phyloP scores from a whole-genome alignment of 2,888 invertebrate species.

The Drosophila antonietae region DNA sequence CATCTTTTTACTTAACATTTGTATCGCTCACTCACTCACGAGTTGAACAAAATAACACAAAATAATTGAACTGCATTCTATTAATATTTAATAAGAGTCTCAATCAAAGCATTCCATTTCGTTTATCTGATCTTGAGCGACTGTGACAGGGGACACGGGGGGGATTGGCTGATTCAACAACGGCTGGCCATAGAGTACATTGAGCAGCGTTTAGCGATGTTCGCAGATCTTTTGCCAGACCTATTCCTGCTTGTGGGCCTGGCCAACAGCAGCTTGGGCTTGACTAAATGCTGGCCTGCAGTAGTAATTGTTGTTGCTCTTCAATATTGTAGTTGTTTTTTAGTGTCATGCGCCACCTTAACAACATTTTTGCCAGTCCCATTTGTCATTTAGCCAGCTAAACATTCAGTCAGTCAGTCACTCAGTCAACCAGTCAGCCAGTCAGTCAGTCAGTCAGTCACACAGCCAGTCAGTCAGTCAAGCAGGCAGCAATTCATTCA shows the following conservation, averaged over 20 bases:
- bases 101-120: constrained; percentile 32
- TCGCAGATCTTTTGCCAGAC: constrained; percentile 40
- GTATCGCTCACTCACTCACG: no score
- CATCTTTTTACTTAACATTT: no score
- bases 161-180: constrained; percentile 29
- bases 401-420: constrained; percentile 34
- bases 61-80: constrained; percentile 22
- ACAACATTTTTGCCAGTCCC: constrained; percentile 79
- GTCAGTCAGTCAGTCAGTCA: constrained; percentile 11
- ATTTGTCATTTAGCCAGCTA: constrained; percentile 70
- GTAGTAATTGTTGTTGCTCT: constrained; percentile 64
- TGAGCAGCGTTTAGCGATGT: constrained; percentile 45
- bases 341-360: constrained; percentile 81
- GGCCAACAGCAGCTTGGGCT: constrained; percentile 69
- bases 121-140: constrained; percentile 42
- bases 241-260: constrained; percentile 47
- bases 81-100: constrained; percentile 38
- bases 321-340: constrained; percentile 36
- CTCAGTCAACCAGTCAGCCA: constrained; percentile 24
- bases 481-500: constrained; percentile 69
- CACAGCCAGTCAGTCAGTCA: constrained; percentile 13
- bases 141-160: constrained; percentile 7
- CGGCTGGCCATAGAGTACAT: constrained; percentile 28
- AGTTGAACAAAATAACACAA: background rate
- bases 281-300: constrained; percentile 69